Evolutionary conservation across 2,888 invertebrate genomes (phyloP).

Genomic region (Catocala fraxini): DNA sequence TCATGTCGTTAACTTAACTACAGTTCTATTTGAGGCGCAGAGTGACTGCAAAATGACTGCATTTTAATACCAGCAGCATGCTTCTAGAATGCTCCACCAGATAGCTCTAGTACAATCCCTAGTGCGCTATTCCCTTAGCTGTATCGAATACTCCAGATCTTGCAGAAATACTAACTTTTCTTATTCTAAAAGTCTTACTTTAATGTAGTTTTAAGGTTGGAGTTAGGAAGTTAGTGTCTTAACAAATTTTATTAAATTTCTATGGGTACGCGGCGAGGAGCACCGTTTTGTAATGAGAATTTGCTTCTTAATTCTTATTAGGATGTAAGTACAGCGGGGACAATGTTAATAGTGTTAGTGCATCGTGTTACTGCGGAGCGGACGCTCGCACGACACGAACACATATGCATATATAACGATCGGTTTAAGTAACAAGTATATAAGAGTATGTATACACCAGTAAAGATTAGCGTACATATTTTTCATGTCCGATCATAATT

Average conservation of each 20-base stretch:
- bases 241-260: slow-evolving; percentile 56
- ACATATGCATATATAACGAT: background rate
- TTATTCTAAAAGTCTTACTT: slow-evolving; percentile 58
- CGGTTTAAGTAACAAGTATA: background rate
- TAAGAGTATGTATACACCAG: background rate
- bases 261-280: slow-evolving; percentile 44
- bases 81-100: too few relatives aligned
- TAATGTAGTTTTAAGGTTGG: slow-evolving; percentile 61
- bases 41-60: too few relatives aligned
- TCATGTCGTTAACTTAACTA: too few relatives aligned
- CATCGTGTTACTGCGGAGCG: slow-evolving; percentile 4
- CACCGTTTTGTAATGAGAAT: slow-evolving; percentile 37
- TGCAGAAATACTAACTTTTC: slow-evolving; percentile 56
- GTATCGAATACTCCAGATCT: slow-evolving; percentile 47
- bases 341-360: slow-evolving; percentile 18
- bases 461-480: too few relatives aligned
- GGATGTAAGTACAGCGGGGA: slow-evolving; percentile 25
- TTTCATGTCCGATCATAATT: too few relatives aligned
- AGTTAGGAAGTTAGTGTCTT: slow-evolving; percentile 61
- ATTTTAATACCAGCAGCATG: too few relatives aligned
- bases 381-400: background rate
- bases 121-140: slow-evolving; percentile 21
- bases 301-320: slow-evolving; percentile 42
- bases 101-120: slow-evolving; percentile 21
- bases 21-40: too few relatives aligned